Conservation (phyloP, 2,113 vertebrate genomes). For the Atherinomorus stipes region DNA sequence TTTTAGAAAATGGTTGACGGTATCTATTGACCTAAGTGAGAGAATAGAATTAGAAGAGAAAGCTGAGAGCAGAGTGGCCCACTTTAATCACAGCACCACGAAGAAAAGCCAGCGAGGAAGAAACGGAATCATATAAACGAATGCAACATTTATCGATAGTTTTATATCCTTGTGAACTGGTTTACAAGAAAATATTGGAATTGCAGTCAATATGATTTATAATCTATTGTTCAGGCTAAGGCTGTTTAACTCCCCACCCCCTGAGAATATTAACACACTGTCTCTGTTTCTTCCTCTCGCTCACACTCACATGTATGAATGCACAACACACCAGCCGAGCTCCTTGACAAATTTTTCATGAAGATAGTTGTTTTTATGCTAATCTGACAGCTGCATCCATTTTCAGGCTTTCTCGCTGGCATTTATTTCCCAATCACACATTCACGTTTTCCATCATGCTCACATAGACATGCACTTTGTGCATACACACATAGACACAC, state of each 20-base stretch:
- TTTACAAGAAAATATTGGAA: slow-evolving; percentile 80
- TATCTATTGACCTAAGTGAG: slow-evolving; percentile 55
- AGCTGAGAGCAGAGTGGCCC: slow-evolving; percentile 41
- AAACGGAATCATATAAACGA: slow-evolving; percentile 70
- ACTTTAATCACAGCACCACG: slow-evolving; percentile 49
- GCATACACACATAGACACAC: slow-evolving; percentile 12
- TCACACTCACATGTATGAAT: slow-evolving; percentile 44
- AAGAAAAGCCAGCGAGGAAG: slow-evolving; percentile 47
- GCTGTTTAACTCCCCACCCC: slow-evolving; percentile 68
- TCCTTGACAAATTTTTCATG: slow-evolving; percentile 66
- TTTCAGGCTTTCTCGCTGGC: slow-evolving; percentile 52
- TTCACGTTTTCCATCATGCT: slow-evolving; percentile 8
- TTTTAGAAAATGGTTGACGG: slow-evolving; percentile 60
- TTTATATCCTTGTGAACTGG: slow-evolving; percentile 70
- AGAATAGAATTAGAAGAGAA: slow-evolving; percentile 47
- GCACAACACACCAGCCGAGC: slow-evolving; percentile 43
- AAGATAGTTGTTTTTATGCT: slow-evolving; percentile 73
- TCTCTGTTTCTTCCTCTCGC: slow-evolving; percentile 33
- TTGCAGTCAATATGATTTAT: slow-evolving; percentile 82
- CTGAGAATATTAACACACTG: slow-evolving; percentile 76
- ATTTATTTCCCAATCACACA: slow-evolving; percentile 64
- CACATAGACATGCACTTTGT: slow-evolving; percentile 11
- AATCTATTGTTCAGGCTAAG: slow-evolving; percentile 72
- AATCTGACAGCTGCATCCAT: slow-evolving; percentile 76
- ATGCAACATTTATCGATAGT: slow-evolving; percentile 74